These are phyloP conservation scores for Meloidogyne chitwoodi DNA, from an alignment of 1,140 invertebrate species.

Conservation along the genomic window DNA sequence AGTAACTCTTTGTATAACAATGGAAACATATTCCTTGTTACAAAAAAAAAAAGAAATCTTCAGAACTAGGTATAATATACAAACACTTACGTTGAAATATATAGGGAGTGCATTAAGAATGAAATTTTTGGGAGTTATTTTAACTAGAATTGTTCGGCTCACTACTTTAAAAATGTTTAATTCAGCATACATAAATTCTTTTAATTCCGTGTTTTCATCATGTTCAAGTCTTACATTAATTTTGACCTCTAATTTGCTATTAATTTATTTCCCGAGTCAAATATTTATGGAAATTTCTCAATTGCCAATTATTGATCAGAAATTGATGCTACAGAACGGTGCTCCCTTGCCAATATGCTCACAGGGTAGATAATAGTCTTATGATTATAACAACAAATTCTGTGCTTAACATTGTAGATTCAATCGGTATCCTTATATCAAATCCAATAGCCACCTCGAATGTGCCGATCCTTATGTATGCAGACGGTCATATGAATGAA, in stretches of 20 bases:
- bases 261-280: neutral
- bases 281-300: neutral
- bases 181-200: neutral
- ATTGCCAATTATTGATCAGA: neutral
- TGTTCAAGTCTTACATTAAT: neutral
- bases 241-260: neutral
- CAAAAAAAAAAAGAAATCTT: too few relatives aligned
- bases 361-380: too few relatives aligned
- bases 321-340: neutral
- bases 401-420: neutral
- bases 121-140: neutral
- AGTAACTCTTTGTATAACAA: neutral
- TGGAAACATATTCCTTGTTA: neutral
- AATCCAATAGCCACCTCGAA: neutral
- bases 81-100: too few relatives aligned
- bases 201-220: neutral
- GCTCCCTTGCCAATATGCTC: neutral
- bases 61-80: too few relatives aligned
- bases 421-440: constrained; percentile 8
- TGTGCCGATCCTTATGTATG: neutral
- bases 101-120: neutral
- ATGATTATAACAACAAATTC: too few relatives aligned
- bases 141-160: neutral
- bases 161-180: neutral
- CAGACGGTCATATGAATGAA: neutral